Evolutionary conservation across 2,888 invertebrate genomes (phyloP).

Genomic region (Serripes groenlandicus): DNA sequence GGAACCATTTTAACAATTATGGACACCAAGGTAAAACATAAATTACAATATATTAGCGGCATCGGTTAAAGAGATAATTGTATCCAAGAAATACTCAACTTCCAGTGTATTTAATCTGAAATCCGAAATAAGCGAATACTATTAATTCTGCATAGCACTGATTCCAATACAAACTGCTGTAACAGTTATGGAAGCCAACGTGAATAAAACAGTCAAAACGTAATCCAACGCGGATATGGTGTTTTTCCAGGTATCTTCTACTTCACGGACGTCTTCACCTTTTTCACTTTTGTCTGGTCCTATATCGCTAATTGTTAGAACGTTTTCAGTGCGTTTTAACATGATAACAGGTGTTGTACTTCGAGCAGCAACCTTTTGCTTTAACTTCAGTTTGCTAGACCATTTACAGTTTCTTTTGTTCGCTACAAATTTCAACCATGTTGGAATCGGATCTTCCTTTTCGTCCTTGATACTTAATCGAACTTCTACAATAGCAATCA

Average conservation of each 20-base stretch:
- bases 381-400: neutral
- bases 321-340: neutral
- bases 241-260: slow-evolving; percentile 4
- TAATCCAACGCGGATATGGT: neutral
- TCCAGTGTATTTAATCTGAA: too few relatives aligned
- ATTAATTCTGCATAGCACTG: too few relatives aligned
- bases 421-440: neutral
- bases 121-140: too few relatives aligned
- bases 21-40: too few relatives aligned
- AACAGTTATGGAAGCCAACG: neutral
- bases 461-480: neutral
- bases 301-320: neutral
- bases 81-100: too few relatives aligned
- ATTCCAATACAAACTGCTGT: neutral
- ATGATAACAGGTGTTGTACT: neutral
- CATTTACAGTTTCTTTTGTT: neutral
- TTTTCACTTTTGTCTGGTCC: neutral
- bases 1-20: too few relatives aligned
- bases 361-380: neutral
- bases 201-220: neutral
- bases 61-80: too few relatives aligned
- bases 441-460: neutral
- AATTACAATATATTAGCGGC: too few relatives aligned
- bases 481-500: slow-evolving; percentile 1
- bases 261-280: neutral